phyloP scores from a whole-genome alignment of 1,140 invertebrate species.

The Meloidogyne hapla region DNA sequence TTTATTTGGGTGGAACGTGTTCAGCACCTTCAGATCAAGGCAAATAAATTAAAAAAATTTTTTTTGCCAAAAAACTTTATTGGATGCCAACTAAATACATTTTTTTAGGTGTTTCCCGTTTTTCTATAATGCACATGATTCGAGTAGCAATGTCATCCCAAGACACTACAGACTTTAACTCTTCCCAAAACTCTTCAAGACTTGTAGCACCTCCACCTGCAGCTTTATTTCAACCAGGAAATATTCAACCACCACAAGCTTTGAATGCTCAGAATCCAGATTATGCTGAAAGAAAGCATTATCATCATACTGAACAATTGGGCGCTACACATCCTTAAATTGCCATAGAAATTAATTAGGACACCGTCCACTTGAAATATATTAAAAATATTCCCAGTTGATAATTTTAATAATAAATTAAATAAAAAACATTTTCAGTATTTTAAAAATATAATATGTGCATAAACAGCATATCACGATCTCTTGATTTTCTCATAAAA shows the following conservation, averaged over 20 bases:
- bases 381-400: neutral
- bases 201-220: constrained; percentile 72
- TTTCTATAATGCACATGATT: constrained; percentile 71
- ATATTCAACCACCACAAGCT: constrained; percentile 76
- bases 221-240: constrained; percentile 45
- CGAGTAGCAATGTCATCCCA: constrained; percentile 56
- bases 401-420: neutral
- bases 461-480: too few relatives aligned
- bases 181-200: constrained; percentile 75
- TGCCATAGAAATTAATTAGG: neutral
- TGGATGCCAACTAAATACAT: neutral
- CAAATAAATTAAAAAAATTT: constrained; percentile 58
- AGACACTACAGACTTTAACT: constrained; percentile 60
- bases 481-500: too few relatives aligned
- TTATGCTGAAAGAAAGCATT: constrained; percentile 82
- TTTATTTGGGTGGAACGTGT: constrained; percentile 88
- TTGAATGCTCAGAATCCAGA: constrained; percentile 91
- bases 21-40: constrained; percentile 86
- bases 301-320: constrained; percentile 73
- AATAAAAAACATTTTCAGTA: neutral
- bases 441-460: too few relatives aligned
- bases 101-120: constrained; percentile 46
- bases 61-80: neutral
- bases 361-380: neutral
- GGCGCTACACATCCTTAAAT: neutral